A percentile compares a stretch with the other conserved stretches of the same genome.
Conservation (phyloP, 2,797 vertebrate species). For the Pangasius djambal region DNA sequence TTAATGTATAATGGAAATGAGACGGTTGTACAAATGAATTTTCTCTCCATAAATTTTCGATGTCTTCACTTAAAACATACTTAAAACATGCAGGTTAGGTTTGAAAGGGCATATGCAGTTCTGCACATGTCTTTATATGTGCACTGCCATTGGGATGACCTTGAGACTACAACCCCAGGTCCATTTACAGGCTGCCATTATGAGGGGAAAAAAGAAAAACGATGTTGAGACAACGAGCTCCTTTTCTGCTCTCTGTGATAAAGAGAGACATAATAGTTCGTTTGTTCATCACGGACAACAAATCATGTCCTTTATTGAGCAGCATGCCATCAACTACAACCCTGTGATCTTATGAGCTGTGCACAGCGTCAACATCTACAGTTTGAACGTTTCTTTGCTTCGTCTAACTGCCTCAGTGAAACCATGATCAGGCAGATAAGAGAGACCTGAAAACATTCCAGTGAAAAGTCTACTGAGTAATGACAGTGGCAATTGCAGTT, state of each 20-base stretch:
- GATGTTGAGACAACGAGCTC: conserved; percentile 35
- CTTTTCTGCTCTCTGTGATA: conserved; percentile 47
- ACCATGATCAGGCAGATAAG: conserved; percentile 27
- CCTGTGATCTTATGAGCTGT: conserved; percentile 42
- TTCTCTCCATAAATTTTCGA: neutral
- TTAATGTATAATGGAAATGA: neutral
- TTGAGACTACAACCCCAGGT: conserved; percentile 26
- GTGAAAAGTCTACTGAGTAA: conserved; percentile 32
- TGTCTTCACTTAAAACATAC: neutral
- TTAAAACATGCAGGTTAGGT: neutral
- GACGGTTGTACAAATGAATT: neutral
- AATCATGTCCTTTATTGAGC: conserved; percentile 39
- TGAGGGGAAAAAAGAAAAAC: conserved; percentile 26
- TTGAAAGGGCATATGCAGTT: neutral
- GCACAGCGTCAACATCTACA: conserved; percentile 26
- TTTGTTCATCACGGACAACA: conserved; percentile 44
- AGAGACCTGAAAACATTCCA: conserved; percentile 34
- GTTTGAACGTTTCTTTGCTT: conserved; percentile 18
- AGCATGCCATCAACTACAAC: conserved; percentile 7
- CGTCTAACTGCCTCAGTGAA: conserved; percentile 39
- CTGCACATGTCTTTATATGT: neutral
- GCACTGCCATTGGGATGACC: neutral
- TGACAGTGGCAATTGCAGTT: conserved; percentile 17
- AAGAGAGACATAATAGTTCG: conserved; percentile 53
- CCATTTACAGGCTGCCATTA: conserved; percentile 20